Base-by-base conservation (phyloP, 1,140 invertebrate genomes). In the Onthophagus taurus region DNA sequence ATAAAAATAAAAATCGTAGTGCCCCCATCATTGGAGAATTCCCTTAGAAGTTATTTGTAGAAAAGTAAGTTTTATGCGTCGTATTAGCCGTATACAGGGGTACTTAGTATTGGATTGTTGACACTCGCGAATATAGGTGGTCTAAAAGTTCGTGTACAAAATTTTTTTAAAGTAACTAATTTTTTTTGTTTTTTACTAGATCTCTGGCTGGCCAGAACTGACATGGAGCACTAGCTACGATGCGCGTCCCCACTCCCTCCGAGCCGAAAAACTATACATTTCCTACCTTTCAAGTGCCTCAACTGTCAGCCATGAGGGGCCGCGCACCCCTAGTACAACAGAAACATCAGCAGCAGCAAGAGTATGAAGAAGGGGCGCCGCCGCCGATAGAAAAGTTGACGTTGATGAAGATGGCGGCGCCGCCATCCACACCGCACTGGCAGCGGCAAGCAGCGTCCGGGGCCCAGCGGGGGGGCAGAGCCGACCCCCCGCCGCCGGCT, bases 241-340 rank as follows among this genome's bases (percentile, higher is more conserved):
- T 61, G 61, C 61, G 59, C 61, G 61, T 59, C 63, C 61, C 59
- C 50, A 55, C 53, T 55, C 60, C 55, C 60, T 63, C 61, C 61
- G 63, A 65, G 63, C 63, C 63, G 61, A 64, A 61, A 51, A 56
- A 53, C 47, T 47, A 42, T 60, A 64, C 60, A 65, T 64, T 65
- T 65, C 63, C 63, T 65, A 65, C 63, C 61, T 63, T 63, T 56
- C 59, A 65, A 65, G 63, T 65, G 63, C 63, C 63, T 65, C 60
- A 64, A 63, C 55, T 55, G 60, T 64, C 60, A 63, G 60, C 60
- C 59, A 63, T 63, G 59, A 57, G 59, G 60, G 62, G 62, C 58
- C 54, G 61, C 61, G 63, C 63, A 65, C 59, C 63, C 61, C 55
- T 59, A 65, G 61, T 65, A 65, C 52, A 54, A 49, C 57, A 58